Percentiles rank a stretch among this genome's conserved stretches.
Evolutionary conservation across 2,888 invertebrate genomes (phyloP).

Genomic region (Drosophila tripunctata): DNA sequence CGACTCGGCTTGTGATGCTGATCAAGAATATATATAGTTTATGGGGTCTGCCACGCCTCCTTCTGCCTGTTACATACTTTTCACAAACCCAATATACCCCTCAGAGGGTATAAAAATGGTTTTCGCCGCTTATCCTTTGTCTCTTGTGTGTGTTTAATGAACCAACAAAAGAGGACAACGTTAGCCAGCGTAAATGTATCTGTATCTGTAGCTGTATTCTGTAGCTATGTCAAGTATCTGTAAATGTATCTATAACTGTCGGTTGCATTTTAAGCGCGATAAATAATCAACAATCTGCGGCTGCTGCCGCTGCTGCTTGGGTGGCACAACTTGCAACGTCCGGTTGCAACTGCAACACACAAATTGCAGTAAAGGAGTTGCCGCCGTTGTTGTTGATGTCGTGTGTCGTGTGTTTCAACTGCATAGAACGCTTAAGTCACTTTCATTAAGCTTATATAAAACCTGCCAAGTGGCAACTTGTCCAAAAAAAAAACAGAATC

Average conservation of each 20-base stretch:
- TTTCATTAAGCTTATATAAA: slow-evolving; percentile 29
- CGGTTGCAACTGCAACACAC: slow-evolving; percentile 24
- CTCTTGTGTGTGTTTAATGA: slow-evolving; percentile 9
- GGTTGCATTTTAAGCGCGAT: slow-evolving; percentile 49
- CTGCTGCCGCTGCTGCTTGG: slow-evolving; percentile 32
- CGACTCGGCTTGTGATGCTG: too few relatives aligned
- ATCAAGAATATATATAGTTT: too few relatives aligned
- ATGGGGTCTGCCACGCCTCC: too few relatives aligned
- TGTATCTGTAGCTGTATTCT: not conserved
- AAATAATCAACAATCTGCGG: slow-evolving; percentile 43
- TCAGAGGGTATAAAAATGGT: not conserved
- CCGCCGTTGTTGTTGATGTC: slow-evolving; percentile 8
- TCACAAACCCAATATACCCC: not conserved
- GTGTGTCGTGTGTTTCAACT: slow-evolving; percentile 24
- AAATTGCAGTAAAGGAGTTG: not conserved
- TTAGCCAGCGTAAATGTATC: not conserved
- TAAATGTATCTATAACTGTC: slow-evolving; percentile 19
- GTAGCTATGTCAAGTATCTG: slow-evolving; percentile 5
- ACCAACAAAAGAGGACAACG: slow-evolving; percentile 1
- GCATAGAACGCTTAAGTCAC: slow-evolving; percentile 14
- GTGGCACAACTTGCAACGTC: slow-evolving; percentile 37
- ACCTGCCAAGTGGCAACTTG: slow-evolving; percentile 20
- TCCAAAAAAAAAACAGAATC: slow-evolving; percentile 38
- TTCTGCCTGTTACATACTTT: not conserved
- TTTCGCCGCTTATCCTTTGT: not conserved